Conservation (phyloP, 2,888 invertebrate species). For the Azorinus chamasolen region DNA sequence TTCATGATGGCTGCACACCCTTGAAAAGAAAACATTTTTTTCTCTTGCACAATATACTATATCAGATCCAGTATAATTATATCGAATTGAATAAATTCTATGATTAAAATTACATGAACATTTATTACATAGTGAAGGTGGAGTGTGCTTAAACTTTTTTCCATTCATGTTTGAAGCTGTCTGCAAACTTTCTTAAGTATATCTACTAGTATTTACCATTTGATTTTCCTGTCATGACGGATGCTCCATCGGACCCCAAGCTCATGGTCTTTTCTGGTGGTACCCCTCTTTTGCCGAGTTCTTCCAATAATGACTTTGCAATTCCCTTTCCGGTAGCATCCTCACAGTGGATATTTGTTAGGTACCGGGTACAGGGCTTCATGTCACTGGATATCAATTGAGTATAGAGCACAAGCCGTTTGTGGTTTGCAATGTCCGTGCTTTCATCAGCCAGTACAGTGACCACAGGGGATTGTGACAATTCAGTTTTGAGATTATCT, state of each 20-base stretch:
- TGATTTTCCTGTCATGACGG: slow-evolving; percentile 9
- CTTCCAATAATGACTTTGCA: neutral
- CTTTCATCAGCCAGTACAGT: too few relatives aligned
- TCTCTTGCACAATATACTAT: neutral
- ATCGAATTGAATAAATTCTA: too few relatives aligned
- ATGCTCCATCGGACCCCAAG: slow-evolving; percentile 11
- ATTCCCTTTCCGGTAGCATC: slow-evolving; percentile 12
- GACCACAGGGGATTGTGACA: too few relatives aligned
- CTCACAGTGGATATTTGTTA: slow-evolving; percentile 5
- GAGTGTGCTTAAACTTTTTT: too few relatives aligned
- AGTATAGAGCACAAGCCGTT: neutral
- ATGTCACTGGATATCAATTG: slow-evolving; percentile 1
- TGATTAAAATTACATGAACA: neutral
- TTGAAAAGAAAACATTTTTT: neutral
- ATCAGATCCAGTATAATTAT: too few relatives aligned
- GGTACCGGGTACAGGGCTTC: neutral
- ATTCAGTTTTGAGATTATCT: too few relatives aligned
- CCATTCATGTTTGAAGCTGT: too few relatives aligned
- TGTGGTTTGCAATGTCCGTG: neutral
- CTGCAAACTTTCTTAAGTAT: neutral
- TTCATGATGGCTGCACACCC: too few relatives aligned
- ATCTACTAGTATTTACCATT: slow-evolving; percentile 9
- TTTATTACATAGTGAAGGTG: too few relatives aligned
- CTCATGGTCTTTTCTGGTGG: slow-evolving; percentile 7
- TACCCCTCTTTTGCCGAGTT: neutral